Evolutionary conservation across 2,888 invertebrate genomes (phyloP).

Genomic region (Ferdinandea cuprea): DNA sequence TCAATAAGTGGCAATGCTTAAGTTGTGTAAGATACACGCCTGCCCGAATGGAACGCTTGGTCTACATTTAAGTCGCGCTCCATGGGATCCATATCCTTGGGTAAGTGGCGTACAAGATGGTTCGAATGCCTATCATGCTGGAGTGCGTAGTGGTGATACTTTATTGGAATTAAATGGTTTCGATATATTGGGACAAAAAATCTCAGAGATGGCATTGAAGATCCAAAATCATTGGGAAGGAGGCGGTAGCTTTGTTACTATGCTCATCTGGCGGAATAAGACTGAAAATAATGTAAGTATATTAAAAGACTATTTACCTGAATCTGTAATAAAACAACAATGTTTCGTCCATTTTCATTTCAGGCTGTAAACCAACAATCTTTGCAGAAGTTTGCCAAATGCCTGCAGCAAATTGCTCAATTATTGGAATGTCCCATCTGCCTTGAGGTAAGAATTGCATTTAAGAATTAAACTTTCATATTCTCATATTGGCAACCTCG

Average conservation of each 20-base stretch:
- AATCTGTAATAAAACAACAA: not conserved
- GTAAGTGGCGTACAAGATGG: conserved; percentile 86
- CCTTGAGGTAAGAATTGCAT: conserved; percentile 82
- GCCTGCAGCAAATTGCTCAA: conserved; percentile 83
- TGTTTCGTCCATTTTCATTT: not conserved
- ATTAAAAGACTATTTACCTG: no score
- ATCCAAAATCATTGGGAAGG: conserved; percentile 80
- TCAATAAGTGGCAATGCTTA: conserved; percentile 77
- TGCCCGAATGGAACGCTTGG: conserved; percentile 86
- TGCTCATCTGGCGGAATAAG: conserved; percentile 82
- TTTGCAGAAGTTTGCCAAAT: conserved; percentile 83
- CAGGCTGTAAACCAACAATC: conserved; percentile 82
- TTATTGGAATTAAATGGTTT: conserved; percentile 85
- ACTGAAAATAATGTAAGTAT: conserved; percentile 73
- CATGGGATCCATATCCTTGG: conserved; percentile 93
- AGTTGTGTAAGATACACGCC: conserved; percentile 80
- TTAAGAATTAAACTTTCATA: not conserved
- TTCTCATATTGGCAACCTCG: not conserved
- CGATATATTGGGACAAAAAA: conserved; percentile 81
- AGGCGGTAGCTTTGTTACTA: conserved; percentile 79
- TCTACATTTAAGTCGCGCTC: conserved; percentile 88
- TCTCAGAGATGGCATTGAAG: conserved; percentile 80
- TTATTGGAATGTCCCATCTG: conserved; percentile 84
- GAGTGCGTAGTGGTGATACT: conserved; percentile 88
- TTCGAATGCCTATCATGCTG: conserved; percentile 86